These are phyloP conservation scores for Limnephilus marmoratus DNA, from an alignment of 2,888 invertebrate species.

Conservation along the genomic window DNA sequence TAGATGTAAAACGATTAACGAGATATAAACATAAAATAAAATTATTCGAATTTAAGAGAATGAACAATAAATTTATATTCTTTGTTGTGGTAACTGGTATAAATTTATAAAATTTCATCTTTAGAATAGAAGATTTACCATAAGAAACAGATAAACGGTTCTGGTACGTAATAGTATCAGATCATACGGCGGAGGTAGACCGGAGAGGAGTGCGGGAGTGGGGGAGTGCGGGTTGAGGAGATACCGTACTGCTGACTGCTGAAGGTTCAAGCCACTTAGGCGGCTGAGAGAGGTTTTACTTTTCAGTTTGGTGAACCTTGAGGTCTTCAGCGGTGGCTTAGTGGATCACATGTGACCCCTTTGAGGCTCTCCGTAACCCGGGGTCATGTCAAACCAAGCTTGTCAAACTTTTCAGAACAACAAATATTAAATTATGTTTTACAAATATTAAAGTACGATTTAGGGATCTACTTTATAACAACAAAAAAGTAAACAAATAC, in stretches of 20 bases:
- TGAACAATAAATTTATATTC: neutral
- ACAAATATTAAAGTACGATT: too few species aligned
- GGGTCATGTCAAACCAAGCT: neutral
- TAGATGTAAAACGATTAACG: too few species aligned
- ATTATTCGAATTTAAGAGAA: too few species aligned
- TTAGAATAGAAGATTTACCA: neutral
- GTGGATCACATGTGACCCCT: constrained; percentile 34
- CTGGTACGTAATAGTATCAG: neutral
- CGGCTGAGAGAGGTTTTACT: constrained; percentile 5
- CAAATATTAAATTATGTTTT: too few species aligned
- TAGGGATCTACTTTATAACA: too few species aligned
- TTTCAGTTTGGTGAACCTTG: constrained; percentile 28
- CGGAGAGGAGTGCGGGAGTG: neutral
- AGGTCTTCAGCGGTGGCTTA: neutral
- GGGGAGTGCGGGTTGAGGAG: neutral
- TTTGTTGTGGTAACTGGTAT: neutral
- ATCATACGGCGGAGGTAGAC: neutral
- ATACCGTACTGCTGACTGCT: neutral
- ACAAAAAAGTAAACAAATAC: too few species aligned
- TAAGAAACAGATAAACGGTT: neutral
- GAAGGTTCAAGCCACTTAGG: constrained; percentile 9
- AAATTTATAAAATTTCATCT: neutral
- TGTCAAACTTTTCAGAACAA: neutral
- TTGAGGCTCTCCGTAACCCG: neutral
- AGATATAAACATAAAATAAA: too few species aligned